These are phyloP conservation scores for Myotis yumanensis DNA, from an alignment of 2,113 vertebrate species.

Conservation along the genomic window DNA sequence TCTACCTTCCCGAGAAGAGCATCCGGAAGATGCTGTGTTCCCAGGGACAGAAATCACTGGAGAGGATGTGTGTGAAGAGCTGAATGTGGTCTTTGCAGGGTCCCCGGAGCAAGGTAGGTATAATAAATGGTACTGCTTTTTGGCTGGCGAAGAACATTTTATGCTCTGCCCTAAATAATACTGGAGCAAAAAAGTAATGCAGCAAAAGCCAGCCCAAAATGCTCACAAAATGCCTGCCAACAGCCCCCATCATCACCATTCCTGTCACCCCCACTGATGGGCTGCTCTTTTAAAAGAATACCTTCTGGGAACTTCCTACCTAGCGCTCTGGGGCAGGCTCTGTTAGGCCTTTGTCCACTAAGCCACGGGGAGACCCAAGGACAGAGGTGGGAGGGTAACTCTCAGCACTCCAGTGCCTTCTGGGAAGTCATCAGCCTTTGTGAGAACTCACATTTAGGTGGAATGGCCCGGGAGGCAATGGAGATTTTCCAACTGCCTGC, in stretches of 20 bases:
- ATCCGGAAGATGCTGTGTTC: background rate
- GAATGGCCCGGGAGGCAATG: background rate
- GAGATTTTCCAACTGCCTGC: background rate
- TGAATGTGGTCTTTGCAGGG: background rate
- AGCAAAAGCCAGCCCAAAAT: background rate
- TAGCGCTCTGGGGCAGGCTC: background rate
- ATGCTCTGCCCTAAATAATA: background rate
- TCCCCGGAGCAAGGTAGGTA: background rate
- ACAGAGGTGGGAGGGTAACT: background rate
- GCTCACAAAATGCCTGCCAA: background rate
- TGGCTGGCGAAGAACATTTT: background rate
- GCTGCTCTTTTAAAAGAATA: background rate
- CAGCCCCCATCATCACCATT: background rate
- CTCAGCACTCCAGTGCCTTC: background rate
- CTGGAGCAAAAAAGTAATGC: no score
- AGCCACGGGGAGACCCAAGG: background rate
- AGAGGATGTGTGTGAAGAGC: background rate
- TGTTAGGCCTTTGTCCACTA: background rate
- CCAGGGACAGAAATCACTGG: background rate
- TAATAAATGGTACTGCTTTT: background rate
- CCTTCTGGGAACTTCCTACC: background rate
- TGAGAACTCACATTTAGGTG: background rate
- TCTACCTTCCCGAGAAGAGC: background rate
- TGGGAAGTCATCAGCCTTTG: background rate
- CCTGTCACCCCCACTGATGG: fast-evolving